Evolutionary conservation across 1,140 invertebrate genomes (phyloP), one percentile per base, ranked within the genome.

Genomic region (Antheraea mylitta): DNA sequence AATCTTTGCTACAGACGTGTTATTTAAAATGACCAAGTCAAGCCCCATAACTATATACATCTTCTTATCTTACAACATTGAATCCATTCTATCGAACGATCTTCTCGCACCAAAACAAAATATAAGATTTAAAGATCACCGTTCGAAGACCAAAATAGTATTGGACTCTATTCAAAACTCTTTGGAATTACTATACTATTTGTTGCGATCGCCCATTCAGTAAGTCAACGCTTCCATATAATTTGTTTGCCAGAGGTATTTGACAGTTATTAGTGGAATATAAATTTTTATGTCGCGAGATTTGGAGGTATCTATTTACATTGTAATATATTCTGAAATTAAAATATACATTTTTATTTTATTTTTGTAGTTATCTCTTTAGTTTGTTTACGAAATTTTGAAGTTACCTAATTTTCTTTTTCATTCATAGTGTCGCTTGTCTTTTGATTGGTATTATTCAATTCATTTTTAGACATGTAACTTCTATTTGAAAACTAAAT

Each of bases 101-200:
- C 68, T 79, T 77, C 76, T 74, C 74, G 66, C 68, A 83, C 81
- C 77, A 82, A 87, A 84, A 91, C 70, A 77, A 86, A 87, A 84
- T 70, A 82, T 82, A 79, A 84, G 79, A 72, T 53, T 48, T 74
- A 82, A 81, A 87, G 85, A 89, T 89, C 86, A 88, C 75, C 78
- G 80, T 86, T 87, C 82, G 69, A 77, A 72, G 83, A 89, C 87
- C 74, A 73, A 91, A 91, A 91, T 91, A 91, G 86, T 82, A 67
- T 89, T 91, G 89, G 89, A 91, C 83, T 82, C 79, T 82, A 91
- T 88, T 89, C 89, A 91, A 91, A 91, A 89, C 89, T 89, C 83
- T 86, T 89, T 74, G 87, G 86, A 89, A 89, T 89, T 85, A 91
- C 86, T 84, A 85, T 64, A 80, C 86, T 85, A 90, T 90, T 90